phyloP scores from a whole-genome alignment of 2,113 vertebrate species.

The Cygnus buccinator region DNA sequence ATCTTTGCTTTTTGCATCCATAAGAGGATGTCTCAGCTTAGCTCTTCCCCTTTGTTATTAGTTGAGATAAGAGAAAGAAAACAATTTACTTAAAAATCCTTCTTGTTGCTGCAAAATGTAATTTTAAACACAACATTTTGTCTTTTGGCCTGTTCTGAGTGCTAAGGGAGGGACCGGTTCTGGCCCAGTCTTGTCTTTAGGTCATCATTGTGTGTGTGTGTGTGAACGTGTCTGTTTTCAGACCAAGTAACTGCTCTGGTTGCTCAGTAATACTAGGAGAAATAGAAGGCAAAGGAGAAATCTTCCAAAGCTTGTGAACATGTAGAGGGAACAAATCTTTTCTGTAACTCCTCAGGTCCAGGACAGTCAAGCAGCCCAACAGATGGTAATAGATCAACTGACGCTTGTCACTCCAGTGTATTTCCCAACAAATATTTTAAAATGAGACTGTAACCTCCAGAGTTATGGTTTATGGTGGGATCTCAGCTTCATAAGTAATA shows the following conservation, averaged over 20 bases:
- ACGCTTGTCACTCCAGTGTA: neutral
- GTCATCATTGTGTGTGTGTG: neutral
- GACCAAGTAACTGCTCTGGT: neutral
- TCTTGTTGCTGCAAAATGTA: neutral
- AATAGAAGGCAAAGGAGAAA: neutral
- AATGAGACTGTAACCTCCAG: neutral
- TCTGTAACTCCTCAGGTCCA: neutral
- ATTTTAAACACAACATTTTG: neutral
- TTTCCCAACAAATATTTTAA: neutral
- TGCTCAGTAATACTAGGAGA: neutral
- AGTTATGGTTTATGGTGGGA: neutral
- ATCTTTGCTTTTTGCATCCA: neutral
- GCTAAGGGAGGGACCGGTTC: neutral
- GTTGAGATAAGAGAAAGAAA: neutral
- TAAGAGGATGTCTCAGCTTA: neutral
- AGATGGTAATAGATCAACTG: neutral
- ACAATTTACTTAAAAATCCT: neutral
- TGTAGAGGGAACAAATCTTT: neutral
- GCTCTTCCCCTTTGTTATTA: neutral
- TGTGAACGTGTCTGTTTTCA: neutral
- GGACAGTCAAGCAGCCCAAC: neutral
- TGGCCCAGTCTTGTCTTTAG: neutral
- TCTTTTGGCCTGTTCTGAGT: neutral
- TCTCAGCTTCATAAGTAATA: neutral
- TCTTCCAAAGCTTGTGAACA: neutral